Evolutionary conservation across 23 tunicate species (phyloP), one percentile per base, ranked within the genome.

Genomic region (Phallusia fumigata): DNA sequence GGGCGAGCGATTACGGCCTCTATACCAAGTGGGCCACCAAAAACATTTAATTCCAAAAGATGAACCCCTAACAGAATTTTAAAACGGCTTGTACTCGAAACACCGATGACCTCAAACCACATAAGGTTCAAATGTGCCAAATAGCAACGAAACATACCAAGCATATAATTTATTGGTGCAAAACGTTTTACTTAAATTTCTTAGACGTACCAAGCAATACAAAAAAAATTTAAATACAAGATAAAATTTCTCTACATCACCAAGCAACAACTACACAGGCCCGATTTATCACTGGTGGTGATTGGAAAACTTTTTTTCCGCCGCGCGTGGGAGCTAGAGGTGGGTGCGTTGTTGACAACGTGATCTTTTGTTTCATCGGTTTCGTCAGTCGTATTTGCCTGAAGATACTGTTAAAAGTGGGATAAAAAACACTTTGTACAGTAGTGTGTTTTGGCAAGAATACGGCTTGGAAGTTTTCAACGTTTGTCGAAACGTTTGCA

Each of bases 251-350:
- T 21, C 13, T 24, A 58, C 69, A 58, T 58, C 28, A 58, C 69
- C 69, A 58, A 8, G 28, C 69, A 58, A 24, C 69, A 58, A 24
- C 69, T 58, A 16, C 69, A 58, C 16, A 58, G 28, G 16, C 69
- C 69, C 69, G 69, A 58, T 58, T 58, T 58, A 16, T 58, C 69
- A 58, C 69, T 58, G 3, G 69, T 58, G 26, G 69, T 58, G 28
- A 58, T 58, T 24, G 69, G 69, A 21, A 58, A 24, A 24, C 69
- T 58, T 13, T 24, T 22, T 58, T 58, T 58, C 13, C 69, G 69
- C 16, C 69, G 69, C 16, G 1, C 16, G 1, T 58, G 8, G 15
- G 15, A 11, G 69, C 69, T 24, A 13, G 69, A 58, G 16, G 69
- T 22, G 3, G 69, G 28, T 21, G 8, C 28, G 69, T 58, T 24